A percentile compares a stretch with the other conserved stretches of the same genome.
Evolutionary conservation across 2,888 invertebrate genomes (phyloP).

Genomic region (Plagodis pulveraria): DNA sequence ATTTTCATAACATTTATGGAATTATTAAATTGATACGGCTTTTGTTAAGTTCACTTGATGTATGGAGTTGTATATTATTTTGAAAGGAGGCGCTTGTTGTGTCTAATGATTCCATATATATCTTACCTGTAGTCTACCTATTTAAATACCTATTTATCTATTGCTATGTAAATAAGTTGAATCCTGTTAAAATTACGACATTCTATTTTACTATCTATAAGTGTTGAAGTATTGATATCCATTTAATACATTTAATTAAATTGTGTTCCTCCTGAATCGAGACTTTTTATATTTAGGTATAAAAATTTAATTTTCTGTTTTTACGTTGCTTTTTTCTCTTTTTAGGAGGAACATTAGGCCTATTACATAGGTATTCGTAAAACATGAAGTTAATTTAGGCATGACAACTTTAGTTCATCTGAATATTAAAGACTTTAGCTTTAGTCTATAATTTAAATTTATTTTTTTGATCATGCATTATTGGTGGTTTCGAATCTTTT

Average conservation of each 20-base stretch:
- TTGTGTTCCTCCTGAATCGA: conserved; percentile 64
- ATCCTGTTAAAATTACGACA: conserved; percentile 83
- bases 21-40: conserved; percentile 11
- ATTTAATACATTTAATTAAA: conserved; percentile 62
- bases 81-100: conserved; percentile 10
- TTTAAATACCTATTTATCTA: conserved; percentile 26
- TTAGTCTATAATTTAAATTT: background rate
- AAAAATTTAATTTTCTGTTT: conserved; percentile 18
- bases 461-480: background rate
- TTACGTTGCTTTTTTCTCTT: conserved; percentile 47
- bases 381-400: conserved; percentile 56
- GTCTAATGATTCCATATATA: conserved; percentile 17
- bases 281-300: conserved; percentile 34
- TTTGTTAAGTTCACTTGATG: conserved; percentile 7
- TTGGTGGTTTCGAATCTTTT: conserved; percentile 36
- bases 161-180: conserved; percentile 78
- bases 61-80: conserved; percentile 3
- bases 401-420: conserved; percentile 42
- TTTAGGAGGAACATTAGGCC: conserved; percentile 66
- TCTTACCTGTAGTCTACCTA: conserved; percentile 20
- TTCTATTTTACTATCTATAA: conserved; percentile 83
- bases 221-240: conserved; percentile 81
- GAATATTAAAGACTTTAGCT: background rate
- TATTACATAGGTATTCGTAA: conserved; percentile 59
- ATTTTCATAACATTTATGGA: conserved; percentile 25